Conservation (phyloP, 2,113 vertebrate genomes). For the Lontra canadensis region DNA sequence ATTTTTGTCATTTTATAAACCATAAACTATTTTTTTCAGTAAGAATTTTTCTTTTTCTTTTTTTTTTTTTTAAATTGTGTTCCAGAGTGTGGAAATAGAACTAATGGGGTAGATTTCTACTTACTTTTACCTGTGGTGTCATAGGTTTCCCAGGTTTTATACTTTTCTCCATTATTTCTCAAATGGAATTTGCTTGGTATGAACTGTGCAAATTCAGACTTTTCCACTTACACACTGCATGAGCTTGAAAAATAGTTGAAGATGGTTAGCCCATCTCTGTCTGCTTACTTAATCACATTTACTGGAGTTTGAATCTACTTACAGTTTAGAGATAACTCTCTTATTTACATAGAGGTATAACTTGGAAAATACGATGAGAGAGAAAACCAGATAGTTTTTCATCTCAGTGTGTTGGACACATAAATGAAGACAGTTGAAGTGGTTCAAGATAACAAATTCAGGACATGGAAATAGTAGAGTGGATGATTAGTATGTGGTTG, state of each 20-base stretch:
- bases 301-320: neutral
- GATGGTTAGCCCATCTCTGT: neutral
- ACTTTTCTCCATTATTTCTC: neutral
- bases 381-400: neutral
- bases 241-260: neutral
- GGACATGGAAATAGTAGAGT: neutral
- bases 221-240: neutral
- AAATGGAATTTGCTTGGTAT: neutral
- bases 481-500: neutral
- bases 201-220: neutral
- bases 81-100: neutral
- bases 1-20: neutral
- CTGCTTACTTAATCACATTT: neutral
- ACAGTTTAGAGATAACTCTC: neutral
- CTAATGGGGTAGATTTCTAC: neutral
- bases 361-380: neutral
- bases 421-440: neutral
- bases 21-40: neutral
- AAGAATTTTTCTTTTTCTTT: neutral
- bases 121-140: neutral
- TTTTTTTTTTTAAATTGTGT: neutral
- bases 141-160: neutral
- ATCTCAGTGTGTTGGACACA: neutral
- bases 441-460: neutral
- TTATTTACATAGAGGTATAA: neutral